phyloP scores from a whole-genome alignment of 2,888 invertebrate species.

The Dasypolia templi region DNA sequence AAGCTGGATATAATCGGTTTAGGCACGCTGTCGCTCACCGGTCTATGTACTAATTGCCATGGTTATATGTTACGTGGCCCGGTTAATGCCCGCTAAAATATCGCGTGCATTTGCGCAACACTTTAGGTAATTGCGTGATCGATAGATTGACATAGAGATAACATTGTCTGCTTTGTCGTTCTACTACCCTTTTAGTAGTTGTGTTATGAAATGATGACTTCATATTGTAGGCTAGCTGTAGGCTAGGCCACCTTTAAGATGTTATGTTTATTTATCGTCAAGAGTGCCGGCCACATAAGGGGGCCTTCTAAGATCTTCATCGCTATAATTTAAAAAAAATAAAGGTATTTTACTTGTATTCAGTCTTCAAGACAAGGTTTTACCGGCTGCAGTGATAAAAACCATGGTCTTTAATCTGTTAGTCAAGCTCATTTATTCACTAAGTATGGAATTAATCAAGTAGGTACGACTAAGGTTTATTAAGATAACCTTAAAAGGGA shows the following conservation, averaged over 20 bases:
- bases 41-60: slow-evolving; percentile 86
- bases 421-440: neutral
- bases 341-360: neutral
- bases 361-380: neutral
- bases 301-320: neutral
- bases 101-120: slow-evolving; percentile 81
- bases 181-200: slow-evolving; percentile 68
- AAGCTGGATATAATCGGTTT: slow-evolving; percentile 85
- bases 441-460: neutral
- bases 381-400: neutral
- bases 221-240: slow-evolving; percentile 24
- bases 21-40: slow-evolving; percentile 87
- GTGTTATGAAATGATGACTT: slow-evolving; percentile 53
- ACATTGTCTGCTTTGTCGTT: slow-evolving; percentile 77
- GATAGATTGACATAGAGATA: slow-evolving; percentile 83
- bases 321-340: neutral
- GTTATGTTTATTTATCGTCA: neutral
- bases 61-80: slow-evolving; percentile 83
- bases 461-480: neutral
- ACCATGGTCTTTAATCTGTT: neutral
- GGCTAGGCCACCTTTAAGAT: slow-evolving; percentile 1
- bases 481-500: neutral
- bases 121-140: slow-evolving; percentile 78
- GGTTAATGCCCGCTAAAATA: slow-evolving; percentile 83
- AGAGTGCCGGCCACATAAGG: neutral